Conservation (phyloP, 2,888 invertebrate species). For the Archaeoteleia sp. region DNA sequence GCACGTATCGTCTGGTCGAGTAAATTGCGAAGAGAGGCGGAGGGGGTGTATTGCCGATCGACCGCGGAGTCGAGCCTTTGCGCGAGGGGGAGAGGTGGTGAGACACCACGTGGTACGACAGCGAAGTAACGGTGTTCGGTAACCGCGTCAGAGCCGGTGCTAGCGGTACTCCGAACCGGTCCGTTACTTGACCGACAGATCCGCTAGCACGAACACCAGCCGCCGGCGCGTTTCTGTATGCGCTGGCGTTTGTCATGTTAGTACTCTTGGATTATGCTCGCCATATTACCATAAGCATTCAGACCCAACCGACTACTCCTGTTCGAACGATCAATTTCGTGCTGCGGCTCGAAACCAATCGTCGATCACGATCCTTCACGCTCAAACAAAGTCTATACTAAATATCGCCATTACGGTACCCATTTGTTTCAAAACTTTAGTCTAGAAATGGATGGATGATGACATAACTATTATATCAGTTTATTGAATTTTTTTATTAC, state of each 20-base stretch:
- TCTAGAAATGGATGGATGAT: too few relatives aligned
- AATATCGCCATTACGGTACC: too few relatives aligned
- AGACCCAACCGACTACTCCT: conserved; percentile 23
- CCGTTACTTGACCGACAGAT: conserved; percentile 76
- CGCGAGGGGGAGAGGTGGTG: conserved; percentile 58
- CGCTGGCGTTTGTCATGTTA: conserved; percentile 36
- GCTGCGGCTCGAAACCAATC: neutral
- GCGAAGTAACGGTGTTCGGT: conserved; percentile 71
- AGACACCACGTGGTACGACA: conserved; percentile 68
- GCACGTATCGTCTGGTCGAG: conserved; percentile 38
- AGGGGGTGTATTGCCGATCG: conserved; percentile 44
- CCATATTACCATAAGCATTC: conserved; percentile 48
- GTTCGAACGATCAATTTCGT: conserved; percentile 19
- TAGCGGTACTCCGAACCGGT: conserved; percentile 72
- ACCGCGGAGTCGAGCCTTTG: conserved; percentile 38
- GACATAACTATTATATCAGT: too few relatives aligned
- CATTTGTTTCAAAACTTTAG: too few relatives aligned
- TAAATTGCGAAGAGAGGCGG: conserved; percentile 25
- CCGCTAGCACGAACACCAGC: conserved; percentile 70
- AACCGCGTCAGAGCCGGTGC: conserved; percentile 72
- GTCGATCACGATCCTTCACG: conserved; percentile 1
- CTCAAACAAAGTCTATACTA: too few relatives aligned
- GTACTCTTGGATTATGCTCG: conserved; percentile 50
- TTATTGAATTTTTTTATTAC: too few relatives aligned
- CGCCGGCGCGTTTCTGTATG: conserved; percentile 53